Evolutionary conservation across 92 coral and sea anemone species (phyloP), one percentile per base, ranked within the genome.

Genomic region (Diadumene lineata): DNA sequence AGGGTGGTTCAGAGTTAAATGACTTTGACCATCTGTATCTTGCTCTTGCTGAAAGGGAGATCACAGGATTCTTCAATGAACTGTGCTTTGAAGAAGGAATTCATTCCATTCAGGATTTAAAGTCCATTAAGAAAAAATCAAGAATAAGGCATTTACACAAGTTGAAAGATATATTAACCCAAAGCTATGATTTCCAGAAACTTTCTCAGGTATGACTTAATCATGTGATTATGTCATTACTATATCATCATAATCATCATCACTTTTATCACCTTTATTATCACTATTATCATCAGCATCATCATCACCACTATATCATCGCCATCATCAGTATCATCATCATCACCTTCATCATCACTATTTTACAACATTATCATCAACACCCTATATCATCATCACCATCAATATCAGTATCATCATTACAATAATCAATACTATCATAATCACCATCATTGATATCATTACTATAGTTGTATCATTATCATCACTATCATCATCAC

Each of bases 1-100:
- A n/a, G n/a, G n/a, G n/a, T n/a, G n/a, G n/a, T n/a, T n/a, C n/a
- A n/a, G n/a, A n/a, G n/a, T n/a, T n/a, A n/a, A n/a, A 76, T 73
- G 91, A 82, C 48, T 84, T 70, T 56, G 94, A 89, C 63, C 84
- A 83, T 55, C 78, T 89, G 31, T 89, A 81, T 62, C 79, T 89
- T 43, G 70, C 79, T 30, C 85, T 89, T 1, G 82, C 76, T 56
- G 85, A 89, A 50, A 65, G 74, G 28, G 72, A 82, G 63, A 66
- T 78, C 15, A 23, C 48, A 68, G 74, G 56, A 32, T 68, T 66
- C 19, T 89, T 89, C 76, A 82, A 75, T 48, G 70, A 60, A 7
- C 61, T 89, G n/a, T 86, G n/a, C n/a, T n/a, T n/a, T n/a, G n/a
- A n/a, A n/a, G n/a, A n/a, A n/a, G n/a, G n/a, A n/a, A n/a, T n/a